A percentile compares a stretch with the other conserved stretches of the same genome.
Evolutionary conservation across 2,113 vertebrate genomes (phyloP).

Genomic region (Leucoraja erinaceus): DNA sequence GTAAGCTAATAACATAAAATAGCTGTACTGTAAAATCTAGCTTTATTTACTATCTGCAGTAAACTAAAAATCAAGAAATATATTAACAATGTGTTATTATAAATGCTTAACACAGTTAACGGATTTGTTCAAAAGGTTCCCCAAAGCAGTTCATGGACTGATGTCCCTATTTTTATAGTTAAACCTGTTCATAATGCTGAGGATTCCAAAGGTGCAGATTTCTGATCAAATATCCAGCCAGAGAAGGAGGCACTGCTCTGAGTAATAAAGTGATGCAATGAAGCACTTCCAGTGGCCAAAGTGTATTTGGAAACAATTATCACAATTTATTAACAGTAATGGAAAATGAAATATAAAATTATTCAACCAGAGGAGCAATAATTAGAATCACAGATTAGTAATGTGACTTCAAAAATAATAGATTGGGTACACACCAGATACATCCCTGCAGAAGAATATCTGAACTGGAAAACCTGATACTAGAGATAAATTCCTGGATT

Average conservation of each 20-base stretch:
- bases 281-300: background rate
- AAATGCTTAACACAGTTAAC: background rate
- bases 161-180: background rate
- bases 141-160: background rate
- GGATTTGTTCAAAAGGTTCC: background rate
- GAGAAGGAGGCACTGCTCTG: background rate
- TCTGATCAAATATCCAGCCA: background rate
- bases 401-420: too few species aligned
- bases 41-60: background rate
- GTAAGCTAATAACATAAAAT: background rate
- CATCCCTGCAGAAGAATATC: too few species aligned
- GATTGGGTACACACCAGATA: too few species aligned
- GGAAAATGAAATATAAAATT: too few species aligned
- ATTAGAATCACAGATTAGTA: too few species aligned
- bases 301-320: too few species aligned
- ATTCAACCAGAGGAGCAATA: too few species aligned
- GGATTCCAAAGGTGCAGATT: background rate
- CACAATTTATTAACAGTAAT: too few species aligned
- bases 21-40: background rate
- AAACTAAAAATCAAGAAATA: background rate
- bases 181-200: background rate
- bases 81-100: background rate
- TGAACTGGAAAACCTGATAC: too few species aligned
- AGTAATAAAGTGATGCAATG: background rate
- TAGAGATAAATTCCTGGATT: too few species aligned